Evolutionary conservation across 2,113 vertebrate species (phyloP), one percentile per base, ranked within the genome.

Genomic region (Pagrus major): DNA sequence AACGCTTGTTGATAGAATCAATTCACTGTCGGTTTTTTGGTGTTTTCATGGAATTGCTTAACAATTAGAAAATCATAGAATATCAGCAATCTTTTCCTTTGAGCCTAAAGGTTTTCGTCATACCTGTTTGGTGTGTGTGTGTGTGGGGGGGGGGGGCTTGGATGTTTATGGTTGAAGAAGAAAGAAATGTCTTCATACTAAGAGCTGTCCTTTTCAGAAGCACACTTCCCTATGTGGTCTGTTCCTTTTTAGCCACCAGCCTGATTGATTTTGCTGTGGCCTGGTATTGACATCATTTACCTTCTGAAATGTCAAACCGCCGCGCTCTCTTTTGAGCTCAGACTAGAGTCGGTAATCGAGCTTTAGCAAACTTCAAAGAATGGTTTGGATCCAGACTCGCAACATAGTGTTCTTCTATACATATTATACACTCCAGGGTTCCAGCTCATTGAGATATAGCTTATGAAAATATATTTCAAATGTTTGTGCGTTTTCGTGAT

Each of bases 271-370:
- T 31, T 37, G 35, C 33, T 47, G 41, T 77, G 65, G 11, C 41
- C 39, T 39, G 20, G 44, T 51, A 59, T 64, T 58, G 37, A 76
- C 46, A 79, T 85, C 37, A 70, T 84, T 82, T 83, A 74, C 29
- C 73, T 66, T 84, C 73, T 80, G 41, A 82, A 84, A 86, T 84
- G 61, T 86, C 68, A 89, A 84, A 86, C 61, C 58, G 70, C 54
- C 23, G 47, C 49, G 20, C 44, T 56, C 11, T 42, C 49, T 71
- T 60, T 72, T 58, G 23, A 80, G 71, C 81, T 78, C 54, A 47
- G 71, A 81, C 67, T 64, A 67, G 67, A 80, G 56, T 80, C 25
- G 6, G 54, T 76, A 76, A 91, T 90, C 75, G 85, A 78, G 81
- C 35, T 59, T 52, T 51, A 74, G 56, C 59, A 47, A 75, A 81